Percentiles rank a stretch among this genome's conserved stretches.
phyloP scores from a whole-genome alignment of 1,140 invertebrate species.

The Trissolcus basalis region DNA sequence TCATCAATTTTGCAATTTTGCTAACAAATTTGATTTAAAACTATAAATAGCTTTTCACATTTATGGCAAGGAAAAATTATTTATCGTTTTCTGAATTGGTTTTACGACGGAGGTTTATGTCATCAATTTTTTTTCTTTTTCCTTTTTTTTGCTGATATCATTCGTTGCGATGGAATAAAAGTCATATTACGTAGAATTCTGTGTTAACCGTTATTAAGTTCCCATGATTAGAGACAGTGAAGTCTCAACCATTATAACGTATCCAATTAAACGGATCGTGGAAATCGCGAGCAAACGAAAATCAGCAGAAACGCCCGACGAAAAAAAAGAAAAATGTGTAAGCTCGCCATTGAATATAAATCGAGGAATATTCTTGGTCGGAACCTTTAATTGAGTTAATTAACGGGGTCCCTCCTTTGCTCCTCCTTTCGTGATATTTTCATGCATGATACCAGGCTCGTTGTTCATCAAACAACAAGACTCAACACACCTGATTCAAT shows the following conservation, averaged over 20 bases:
- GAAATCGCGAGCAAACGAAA: constrained; percentile 33
- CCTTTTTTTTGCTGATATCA: constrained; percentile 1
- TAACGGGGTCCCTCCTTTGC: constrained; percentile 39
- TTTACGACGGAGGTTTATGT: no score
- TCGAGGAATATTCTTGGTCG: constrained; percentile 20
- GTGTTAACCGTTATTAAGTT: constrained; percentile 27
- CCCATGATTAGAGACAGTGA: constrained; percentile 14
- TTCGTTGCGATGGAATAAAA: no score
- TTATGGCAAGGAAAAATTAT: no score
- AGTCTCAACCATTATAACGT: neutral
- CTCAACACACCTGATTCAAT: no score
- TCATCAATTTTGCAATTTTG: neutral
- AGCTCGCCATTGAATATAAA: constrained; percentile 35
- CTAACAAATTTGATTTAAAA: neutral
- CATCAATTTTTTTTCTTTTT: neutral
- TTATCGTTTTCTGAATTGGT: no score
- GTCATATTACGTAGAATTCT: no score
- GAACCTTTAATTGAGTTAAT: constrained; percentile 48
- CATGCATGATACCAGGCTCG: constrained; percentile 5
- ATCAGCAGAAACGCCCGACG: constrained; percentile 17
- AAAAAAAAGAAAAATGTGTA: constrained; percentile 13
- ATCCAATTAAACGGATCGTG: constrained; percentile 39
- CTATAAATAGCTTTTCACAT: no score
- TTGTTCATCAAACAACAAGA: constrained; percentile 37
- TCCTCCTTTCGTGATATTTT: constrained; percentile 32